These are phyloP conservation scores for Phyllotreta cruciferae DNA, from an alignment of 2,888 invertebrate species.

Conservation along the genomic window DNA sequence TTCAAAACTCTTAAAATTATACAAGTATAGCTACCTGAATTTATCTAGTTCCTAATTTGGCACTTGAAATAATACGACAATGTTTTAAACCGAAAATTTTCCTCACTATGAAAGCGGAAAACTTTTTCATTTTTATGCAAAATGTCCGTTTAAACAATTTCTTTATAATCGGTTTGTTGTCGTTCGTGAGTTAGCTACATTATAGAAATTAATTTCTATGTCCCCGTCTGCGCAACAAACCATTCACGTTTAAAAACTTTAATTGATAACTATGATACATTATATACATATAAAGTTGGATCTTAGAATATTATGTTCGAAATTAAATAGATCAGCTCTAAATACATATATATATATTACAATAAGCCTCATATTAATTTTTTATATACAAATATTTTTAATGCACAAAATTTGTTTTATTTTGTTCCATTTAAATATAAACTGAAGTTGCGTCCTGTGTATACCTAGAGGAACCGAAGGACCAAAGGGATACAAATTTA, in stretches of 20 bases:
- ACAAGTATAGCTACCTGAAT: conserved; percentile 11
- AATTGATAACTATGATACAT: conserved; percentile 22
- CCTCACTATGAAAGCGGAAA: conserved; percentile 3
- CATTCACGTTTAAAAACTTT: conserved; percentile 9
- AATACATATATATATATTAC: conserved; percentile 22
- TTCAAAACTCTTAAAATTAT: conserved; percentile 3
- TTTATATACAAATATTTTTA: conserved; percentile 23
- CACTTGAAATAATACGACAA: conserved; percentile 23
- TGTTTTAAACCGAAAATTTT: conserved; percentile 11
- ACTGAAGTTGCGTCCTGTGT: too few relatives aligned
- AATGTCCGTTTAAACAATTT: not conserved
- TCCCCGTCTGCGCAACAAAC: not conserved
- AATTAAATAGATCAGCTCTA: conserved; percentile 17
- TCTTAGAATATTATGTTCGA: conserved; percentile 6
- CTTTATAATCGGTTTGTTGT: conserved; percentile 1
- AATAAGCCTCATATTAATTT: conserved; percentile 19
- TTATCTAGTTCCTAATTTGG: conserved; percentile 20
- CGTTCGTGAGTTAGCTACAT: not conserved
- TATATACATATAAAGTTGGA: conserved; percentile 25
- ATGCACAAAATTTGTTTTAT: conserved; percentile 3
- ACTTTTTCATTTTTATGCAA: conserved; percentile 13
- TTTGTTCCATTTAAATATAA: too few relatives aligned
- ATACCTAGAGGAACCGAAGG: too few relatives aligned
- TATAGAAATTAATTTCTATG: too few relatives aligned
- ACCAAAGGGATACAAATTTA: too few relatives aligned